Percentiles rank a stretch among this genome's conserved stretches.
These are phyloP conservation scores for Zaprionus davidi DNA, from an alignment of 1,140 invertebrate species.

Conservation along the genomic window DNA sequence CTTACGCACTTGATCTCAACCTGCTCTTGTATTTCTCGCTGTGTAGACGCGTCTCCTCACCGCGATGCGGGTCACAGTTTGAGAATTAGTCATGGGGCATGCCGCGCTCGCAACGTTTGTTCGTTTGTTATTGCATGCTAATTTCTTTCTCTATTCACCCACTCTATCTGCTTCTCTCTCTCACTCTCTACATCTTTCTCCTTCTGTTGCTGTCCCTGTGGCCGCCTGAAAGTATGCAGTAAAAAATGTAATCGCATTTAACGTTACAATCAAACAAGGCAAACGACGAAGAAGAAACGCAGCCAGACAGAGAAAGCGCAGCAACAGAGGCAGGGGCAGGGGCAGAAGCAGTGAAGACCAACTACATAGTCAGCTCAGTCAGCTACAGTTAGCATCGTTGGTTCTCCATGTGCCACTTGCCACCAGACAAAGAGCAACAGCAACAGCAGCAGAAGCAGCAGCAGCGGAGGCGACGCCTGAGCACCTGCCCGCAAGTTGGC, in stretches of 20 bases:
- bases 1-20: neutral
- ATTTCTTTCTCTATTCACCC: slow-evolving; percentile 46
- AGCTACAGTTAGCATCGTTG: slow-evolving; percentile 36
- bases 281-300: slow-evolving; percentile 1
- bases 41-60: slow-evolving; percentile 8
- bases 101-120: slow-evolving; percentile 23
- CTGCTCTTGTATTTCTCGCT: neutral
- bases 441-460: neutral
- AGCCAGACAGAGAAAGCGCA: neutral
- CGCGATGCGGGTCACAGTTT: slow-evolving; percentile 5
- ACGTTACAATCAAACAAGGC: slow-evolving; percentile 33
- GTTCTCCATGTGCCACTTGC: slow-evolving; percentile 22
- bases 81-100: slow-evolving; percentile 64
- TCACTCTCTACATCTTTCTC: slow-evolving; percentile 1
- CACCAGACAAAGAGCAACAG: slow-evolving; percentile 29
- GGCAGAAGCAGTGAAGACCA: neutral
- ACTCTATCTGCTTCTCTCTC: neutral
- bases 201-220: slow-evolving; percentile 33
- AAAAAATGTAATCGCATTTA: slow-evolving; percentile 73
- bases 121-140: slow-evolving; percentile 73
- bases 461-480: neutral
- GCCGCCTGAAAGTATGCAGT: slow-evolving; percentile 64
- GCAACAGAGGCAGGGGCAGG: neutral
- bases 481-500: slow-evolving; percentile 52
- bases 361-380: neutral